phyloP scores from a whole-genome alignment of 2,797 vertebrate species.

The Argentina silus region DNA sequence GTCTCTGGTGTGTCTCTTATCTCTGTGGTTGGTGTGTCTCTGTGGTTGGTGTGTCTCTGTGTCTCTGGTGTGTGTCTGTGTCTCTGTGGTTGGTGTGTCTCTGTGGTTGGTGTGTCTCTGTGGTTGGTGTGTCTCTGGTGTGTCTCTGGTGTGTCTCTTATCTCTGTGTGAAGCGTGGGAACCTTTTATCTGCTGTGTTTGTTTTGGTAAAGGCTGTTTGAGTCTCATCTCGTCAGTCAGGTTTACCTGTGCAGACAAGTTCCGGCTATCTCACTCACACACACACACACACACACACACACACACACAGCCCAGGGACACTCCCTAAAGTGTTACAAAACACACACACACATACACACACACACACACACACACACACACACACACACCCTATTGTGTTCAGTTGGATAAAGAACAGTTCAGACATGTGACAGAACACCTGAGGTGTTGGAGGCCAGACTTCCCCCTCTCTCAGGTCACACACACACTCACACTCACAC shows the following conservation, averaged over 20 bases:
- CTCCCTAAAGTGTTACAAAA: not conserved
- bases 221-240: slow-evolving; percentile 7
- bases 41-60: no score
- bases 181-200: slow-evolving; percentile 38
- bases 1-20: no score
- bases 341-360: no score
- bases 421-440: not conserved
- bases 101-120: no score
- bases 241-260: slow-evolving; percentile 31
- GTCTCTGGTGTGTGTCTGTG: not conserved
- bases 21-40: no score
- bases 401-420: not conserved
- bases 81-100: no score
- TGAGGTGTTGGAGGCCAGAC: no score
- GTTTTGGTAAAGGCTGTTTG: slow-evolving; percentile 32
- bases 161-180: slow-evolving; percentile 29
- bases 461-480: no score
- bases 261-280: not conserved
- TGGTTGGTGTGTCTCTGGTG: no score
- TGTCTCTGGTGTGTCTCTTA: not conserved
- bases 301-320: not conserved
- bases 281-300: not conserved
- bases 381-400: no score
- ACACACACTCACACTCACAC: no score
- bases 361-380: no score